Conservation (phyloP, 2,113 vertebrate genomes). For the Coreoperca whiteheadi region DNA sequence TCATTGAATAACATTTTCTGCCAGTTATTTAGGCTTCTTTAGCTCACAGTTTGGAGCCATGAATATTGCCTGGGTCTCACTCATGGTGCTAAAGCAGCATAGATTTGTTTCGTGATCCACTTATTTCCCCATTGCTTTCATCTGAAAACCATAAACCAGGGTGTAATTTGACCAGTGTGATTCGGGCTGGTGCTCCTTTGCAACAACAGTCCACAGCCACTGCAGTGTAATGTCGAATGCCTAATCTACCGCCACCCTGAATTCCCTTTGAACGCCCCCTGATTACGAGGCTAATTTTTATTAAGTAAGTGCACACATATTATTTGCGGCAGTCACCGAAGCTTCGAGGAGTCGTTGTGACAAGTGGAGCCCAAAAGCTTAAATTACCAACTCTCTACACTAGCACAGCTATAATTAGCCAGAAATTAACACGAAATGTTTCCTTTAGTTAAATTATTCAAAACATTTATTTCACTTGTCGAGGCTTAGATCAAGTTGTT, state of each 20-base stretch:
- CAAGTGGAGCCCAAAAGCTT: constrained; percentile 82
- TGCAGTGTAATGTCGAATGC: constrained; percentile 21
- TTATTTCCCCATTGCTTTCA: constrained; percentile 43
- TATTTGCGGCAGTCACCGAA: constrained; percentile 60
- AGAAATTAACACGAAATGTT: constrained; percentile 90
- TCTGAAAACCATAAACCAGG: constrained; percentile 53
- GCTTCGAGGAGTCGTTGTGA: constrained; percentile 80
- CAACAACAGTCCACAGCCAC: constrained; percentile 38
- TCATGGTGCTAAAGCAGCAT: constrained; percentile 23
- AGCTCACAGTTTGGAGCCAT: constrained; percentile 47
- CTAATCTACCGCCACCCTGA: constrained; percentile 42
- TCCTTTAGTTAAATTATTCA: constrained; percentile 92
- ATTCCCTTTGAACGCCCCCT: constrained; percentile 67
- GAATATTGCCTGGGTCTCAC: constrained; percentile 39
- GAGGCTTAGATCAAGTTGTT: constrained; percentile 86
- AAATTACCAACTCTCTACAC: constrained; percentile 83
- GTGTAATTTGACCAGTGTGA: constrained; percentile 68
- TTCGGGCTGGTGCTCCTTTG: constrained; percentile 50
- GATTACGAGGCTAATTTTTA: constrained; percentile 72
- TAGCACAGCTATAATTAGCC: constrained; percentile 88
- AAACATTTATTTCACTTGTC: constrained; percentile 90
- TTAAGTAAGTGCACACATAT: constrained; percentile 62
- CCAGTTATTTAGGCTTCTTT: constrained; percentile 64
- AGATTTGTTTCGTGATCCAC: constrained; percentile 42
- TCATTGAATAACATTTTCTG: constrained; percentile 58